phyloP scores from a whole-genome alignment of 2,113 vertebrate genomes.

The Salvator merianae region DNA sequence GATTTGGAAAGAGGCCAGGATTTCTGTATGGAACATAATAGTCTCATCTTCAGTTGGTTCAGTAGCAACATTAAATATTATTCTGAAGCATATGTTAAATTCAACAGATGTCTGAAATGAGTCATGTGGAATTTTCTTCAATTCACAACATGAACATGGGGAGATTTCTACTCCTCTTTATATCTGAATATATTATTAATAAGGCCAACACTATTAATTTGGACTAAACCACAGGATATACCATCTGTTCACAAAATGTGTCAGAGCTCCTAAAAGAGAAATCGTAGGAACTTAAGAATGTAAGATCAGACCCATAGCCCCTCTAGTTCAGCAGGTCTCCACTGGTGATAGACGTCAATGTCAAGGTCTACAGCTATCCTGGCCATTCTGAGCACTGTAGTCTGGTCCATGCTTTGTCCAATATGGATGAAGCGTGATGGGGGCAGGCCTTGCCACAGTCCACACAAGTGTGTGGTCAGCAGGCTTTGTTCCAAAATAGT shows the following conservation, averaged over 20 bases:
- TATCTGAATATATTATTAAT: background rate
- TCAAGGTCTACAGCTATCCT: too few species aligned
- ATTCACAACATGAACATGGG: background rate
- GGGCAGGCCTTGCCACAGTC: too few species aligned
- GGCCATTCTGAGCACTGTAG: too few species aligned
- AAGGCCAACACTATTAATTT: background rate
- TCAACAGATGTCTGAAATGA: slow-evolving; percentile 58
- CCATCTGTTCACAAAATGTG: background rate
- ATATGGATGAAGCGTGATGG: too few species aligned
- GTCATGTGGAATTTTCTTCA: background rate
- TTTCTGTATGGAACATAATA: slow-evolving; percentile 11
- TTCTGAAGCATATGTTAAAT: slow-evolving; percentile 59
- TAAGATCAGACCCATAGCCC: too few species aligned
- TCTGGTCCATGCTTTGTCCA: too few species aligned
- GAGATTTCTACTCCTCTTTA: background rate
- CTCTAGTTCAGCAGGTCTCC: too few species aligned
- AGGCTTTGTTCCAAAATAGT: too few species aligned
- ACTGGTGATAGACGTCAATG: too few species aligned
- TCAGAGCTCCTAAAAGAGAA: background rate
- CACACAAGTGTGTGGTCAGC: too few species aligned
- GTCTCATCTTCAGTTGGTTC: slow-evolving; percentile 19
- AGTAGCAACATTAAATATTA: slow-evolving; percentile 39
- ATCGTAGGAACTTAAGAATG: background rate
- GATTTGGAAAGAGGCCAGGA: background rate
- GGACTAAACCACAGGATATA: background rate